Evolutionary conservation across 2,888 invertebrate genomes (phyloP).

Genomic region (Lottia gigantea): DNA sequence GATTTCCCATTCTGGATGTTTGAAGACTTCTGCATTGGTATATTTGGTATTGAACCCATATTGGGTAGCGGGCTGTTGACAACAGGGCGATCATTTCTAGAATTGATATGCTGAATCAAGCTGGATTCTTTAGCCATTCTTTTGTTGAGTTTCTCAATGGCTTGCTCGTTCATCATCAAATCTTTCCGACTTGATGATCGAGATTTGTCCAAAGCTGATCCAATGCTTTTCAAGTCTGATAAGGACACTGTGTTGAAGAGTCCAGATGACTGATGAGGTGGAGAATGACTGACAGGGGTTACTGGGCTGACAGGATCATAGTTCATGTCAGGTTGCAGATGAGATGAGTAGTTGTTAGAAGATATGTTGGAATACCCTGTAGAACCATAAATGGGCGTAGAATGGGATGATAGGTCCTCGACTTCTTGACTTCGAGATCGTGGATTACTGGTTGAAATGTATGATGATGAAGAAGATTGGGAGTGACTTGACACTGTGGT

Average conservation of each 20-base stretch:
- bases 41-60: slow-evolving; percentile 2
- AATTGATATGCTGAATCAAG: background rate
- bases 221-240: slow-evolving; percentile 31
- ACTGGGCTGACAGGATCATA: slow-evolving; percentile 61
- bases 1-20: slow-evolving; percentile 31
- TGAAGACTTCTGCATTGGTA: slow-evolving; percentile 22
- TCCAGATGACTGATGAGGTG: slow-evolving; percentile 17
- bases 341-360: slow-evolving; percentile 29
- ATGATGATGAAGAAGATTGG: slow-evolving; percentile 23
- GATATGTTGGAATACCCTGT: slow-evolving; percentile 17
- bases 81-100: background rate
- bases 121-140: slow-evolving; percentile 1
- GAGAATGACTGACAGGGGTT: slow-evolving; percentile 34
- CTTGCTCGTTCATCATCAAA: background rate
- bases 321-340: slow-evolving; percentile 40
- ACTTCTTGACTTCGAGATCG: slow-evolving; percentile 24
- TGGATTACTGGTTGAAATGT: slow-evolving; percentile 14
- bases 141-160: background rate
- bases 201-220: slow-evolving; percentile 12
- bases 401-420: slow-evolving; percentile 34
- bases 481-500: slow-evolving; percentile 27
- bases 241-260: slow-evolving; percentile 30
- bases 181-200: background rate
- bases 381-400: slow-evolving; percentile 10
- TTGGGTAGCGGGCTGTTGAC: background rate